Conservation (phyloP, 2,113 vertebrate species). For the Dromaius novaehollandiae region DNA sequence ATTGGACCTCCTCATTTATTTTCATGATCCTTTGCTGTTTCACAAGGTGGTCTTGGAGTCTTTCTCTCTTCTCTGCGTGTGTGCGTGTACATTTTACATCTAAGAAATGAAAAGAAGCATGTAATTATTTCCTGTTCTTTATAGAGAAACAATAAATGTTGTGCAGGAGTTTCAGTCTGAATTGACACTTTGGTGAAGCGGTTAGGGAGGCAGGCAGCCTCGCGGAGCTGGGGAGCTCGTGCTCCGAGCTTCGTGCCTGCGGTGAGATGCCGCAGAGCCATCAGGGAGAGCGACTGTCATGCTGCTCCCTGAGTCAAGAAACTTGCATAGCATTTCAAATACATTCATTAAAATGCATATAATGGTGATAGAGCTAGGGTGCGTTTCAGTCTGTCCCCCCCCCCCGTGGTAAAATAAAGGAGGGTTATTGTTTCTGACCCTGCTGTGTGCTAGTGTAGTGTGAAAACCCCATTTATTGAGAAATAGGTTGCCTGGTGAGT, state of each 20-base stretch:
- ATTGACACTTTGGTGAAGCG: neutral
- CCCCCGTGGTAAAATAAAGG: neutral
- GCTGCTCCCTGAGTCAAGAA: neutral
- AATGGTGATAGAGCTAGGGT: neutral
- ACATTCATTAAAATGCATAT: neutral
- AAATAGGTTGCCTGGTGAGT: neutral
- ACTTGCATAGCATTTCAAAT: neutral
- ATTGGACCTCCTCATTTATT: rapidly evolving
- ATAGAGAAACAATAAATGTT: too few species aligned
- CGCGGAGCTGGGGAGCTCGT: neutral
- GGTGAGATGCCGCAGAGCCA: neutral
- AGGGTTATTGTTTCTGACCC: neutral
- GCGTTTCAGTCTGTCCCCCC: neutral
- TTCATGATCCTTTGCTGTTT: rapidly evolving
- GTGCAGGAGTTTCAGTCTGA: neutral
- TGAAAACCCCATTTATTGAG: neutral
- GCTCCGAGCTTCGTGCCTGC: neutral
- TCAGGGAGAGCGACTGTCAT: neutral
- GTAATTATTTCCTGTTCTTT: neutral
- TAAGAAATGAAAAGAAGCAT: neutral
- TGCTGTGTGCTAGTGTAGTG: neutral
- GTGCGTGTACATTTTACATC: rapidly evolving
- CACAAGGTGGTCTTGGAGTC: too few species aligned
- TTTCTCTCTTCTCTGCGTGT: rapidly evolving
- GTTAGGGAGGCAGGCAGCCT: neutral